These are phyloP conservation scores for Cheirogaleus medius DNA, from an alignment of 2,113 vertebrate genomes.

Conservation along the genomic window DNA sequence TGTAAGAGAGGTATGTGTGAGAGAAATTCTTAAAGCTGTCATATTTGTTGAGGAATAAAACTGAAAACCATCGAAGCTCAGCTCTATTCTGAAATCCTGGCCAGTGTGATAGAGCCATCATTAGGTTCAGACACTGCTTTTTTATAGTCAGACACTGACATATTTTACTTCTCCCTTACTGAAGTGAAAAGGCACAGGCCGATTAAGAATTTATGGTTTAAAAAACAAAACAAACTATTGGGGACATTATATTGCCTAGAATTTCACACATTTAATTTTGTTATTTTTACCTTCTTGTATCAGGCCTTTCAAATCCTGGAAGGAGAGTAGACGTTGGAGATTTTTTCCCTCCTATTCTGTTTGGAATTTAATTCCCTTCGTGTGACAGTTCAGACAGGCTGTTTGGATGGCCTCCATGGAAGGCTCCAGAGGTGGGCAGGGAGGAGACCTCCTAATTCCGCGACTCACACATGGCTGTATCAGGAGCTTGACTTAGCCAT, in stretches of 20 bases:
- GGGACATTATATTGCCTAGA: not conserved
- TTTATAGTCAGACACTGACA: not conserved
- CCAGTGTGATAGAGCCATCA: not conserved
- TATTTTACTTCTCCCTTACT: not conserved
- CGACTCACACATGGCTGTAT: not conserved
- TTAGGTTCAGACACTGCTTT: not conserved
- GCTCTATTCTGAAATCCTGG: slow-evolving; percentile 40
- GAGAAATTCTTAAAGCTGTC: not conserved
- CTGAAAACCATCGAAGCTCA: not conserved
- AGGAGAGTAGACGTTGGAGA: slow-evolving; percentile 20
- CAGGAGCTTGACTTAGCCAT: not conserved
- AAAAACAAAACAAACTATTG: not conserved
- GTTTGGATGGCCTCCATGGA: slow-evolving; percentile 56
- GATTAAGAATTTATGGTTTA: slow-evolving; percentile 33
- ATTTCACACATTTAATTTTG: slow-evolving; percentile 32
- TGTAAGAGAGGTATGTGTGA: not conserved
- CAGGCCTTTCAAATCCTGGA: slow-evolving; percentile 27
- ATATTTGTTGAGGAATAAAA: slow-evolving; percentile 31
- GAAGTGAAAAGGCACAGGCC: not conserved
- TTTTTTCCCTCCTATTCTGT: slow-evolving; percentile 51
- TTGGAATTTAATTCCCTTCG: slow-evolving; percentile 66
- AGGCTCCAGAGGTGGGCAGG: not conserved
- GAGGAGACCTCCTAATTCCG: slow-evolving; percentile 46
- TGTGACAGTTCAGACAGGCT: slow-evolving; percentile 59
- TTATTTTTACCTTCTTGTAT: slow-evolving; percentile 41